Evolutionary conservation across 2,113 vertebrate genomes (phyloP), one percentile per base, ranked within the genome.

Genomic region (Cairina moschata): DNA sequence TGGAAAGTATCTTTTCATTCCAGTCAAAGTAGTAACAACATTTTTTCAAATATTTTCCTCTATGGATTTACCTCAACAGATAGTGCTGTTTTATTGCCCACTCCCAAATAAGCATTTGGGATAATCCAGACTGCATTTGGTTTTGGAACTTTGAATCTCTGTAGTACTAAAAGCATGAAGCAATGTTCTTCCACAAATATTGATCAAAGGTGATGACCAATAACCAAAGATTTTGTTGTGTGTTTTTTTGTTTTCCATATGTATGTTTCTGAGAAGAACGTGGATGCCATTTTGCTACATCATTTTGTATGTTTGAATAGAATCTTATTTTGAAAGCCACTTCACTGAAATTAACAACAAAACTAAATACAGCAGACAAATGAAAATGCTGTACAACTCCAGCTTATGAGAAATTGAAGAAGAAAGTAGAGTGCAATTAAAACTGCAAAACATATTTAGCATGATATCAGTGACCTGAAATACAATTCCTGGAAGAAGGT

Each of bases 351-450:
- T 84, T 34, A 77, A 54, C 20, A 60, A 8, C 34, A 58, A 69
- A 94, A 54, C 4, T 40, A 73, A 88, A 46, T 5, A 54, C 4
- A 44, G 5, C 3, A 54, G 1, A 6, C 11, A 50, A n/a, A 50
- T 85, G 28, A 62, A 78, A 91, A 66, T 79, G 36, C 26, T 21
- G 9, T 60, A 23, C 11, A 79, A 32, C 9, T 69, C 25, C 72
- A 60, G 14, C 25, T 86, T 62, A 78, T 38, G 22, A 91, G 4
- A 7, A 86, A 32, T 17, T 44, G 40, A 62, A 84, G 7, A 65
- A 86, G 60, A 6, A 84, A 74, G 62, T 58, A 0, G 22, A 7
- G 54, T 0, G 17, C 0, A 74, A 40, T 36, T 71, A 81, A 86
- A 89, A 6, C 11, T 59, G n/a, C 2, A 25, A 83, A 86, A 80